These are phyloP conservation scores for Antechinus flavipes DNA, from an alignment of 2,113 vertebrate genomes.

Conservation along the genomic window DNA sequence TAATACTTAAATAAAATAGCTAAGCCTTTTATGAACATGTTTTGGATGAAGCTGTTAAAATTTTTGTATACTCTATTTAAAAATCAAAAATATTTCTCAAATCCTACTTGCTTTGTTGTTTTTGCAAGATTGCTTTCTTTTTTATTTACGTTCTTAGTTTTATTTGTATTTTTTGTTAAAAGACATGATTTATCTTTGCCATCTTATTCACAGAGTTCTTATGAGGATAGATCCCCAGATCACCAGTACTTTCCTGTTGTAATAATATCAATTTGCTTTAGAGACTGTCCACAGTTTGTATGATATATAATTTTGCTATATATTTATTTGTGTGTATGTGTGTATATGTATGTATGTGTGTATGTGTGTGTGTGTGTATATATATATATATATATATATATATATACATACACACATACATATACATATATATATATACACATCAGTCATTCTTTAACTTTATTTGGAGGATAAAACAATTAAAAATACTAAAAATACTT, in stretches of 20 bases:
- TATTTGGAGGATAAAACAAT: neutral
- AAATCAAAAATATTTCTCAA: neutral
- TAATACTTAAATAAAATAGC: neutral
- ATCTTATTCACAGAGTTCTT: neutral
- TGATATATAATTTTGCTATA: constrained; percentile 34
- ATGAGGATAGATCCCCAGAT: neutral
- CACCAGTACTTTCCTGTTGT: neutral
- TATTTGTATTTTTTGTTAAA: neutral
- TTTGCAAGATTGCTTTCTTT: neutral
- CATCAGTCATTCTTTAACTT: neutral
- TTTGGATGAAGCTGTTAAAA: neutral
- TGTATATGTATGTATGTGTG: neutral
- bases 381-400: neutral
- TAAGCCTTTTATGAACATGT: neutral
- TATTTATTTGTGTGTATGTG: neutral
- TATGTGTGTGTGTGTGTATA: too few relatives aligned
- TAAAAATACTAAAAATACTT: constrained; percentile 9
- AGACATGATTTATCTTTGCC: neutral
- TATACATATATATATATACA: neutral
- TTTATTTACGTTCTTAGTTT: neutral
- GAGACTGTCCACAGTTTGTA: neutral
- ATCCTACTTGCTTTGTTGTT: neutral
- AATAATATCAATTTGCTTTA: constrained; percentile 19
- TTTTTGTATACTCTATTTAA: constrained; percentile 12
- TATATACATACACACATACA: neutral